Conservation (phyloP, 2,888 invertebrate species). For the Synanthedon andrenaeformis region DNA sequence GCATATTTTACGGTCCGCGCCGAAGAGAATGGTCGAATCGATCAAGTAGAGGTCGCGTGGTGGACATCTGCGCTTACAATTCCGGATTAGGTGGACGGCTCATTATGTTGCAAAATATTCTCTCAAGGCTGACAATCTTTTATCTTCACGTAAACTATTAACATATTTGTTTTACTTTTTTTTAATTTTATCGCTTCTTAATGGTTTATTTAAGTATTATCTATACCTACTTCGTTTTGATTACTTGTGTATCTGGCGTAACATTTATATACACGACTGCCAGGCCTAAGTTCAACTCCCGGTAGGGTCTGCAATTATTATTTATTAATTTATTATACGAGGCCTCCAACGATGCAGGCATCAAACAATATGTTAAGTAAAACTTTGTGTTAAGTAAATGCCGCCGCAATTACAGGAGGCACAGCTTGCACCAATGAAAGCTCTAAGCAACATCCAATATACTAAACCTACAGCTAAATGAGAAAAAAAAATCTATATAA, state of each 20-base stretch:
- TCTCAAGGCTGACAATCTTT: constrained; percentile 31
- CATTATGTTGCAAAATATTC: constrained; percentile 34
- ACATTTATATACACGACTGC: too few relatives aligned
- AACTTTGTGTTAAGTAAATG: too few relatives aligned
- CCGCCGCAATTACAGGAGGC: too few relatives aligned
- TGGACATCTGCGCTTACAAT: constrained; percentile 37
- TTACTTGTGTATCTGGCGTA: not conserved
- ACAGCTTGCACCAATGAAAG: too few relatives aligned
- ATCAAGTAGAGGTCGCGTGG: constrained; percentile 44
- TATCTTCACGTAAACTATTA: not conserved
- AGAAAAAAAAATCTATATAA: too few relatives aligned
- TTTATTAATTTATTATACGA: too few relatives aligned
- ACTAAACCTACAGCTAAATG: too few relatives aligned
- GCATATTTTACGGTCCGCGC: constrained; percentile 26
- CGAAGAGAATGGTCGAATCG: constrained; percentile 20
- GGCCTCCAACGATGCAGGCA: too few relatives aligned
- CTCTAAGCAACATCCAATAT: too few relatives aligned
- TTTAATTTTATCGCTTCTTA: not conserved
- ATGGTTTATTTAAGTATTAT: not conserved
- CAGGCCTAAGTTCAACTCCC: too few relatives aligned
- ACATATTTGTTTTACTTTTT: not conserved
- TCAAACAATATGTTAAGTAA: too few relatives aligned
- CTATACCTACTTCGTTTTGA: not conserved
- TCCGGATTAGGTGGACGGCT: constrained; percentile 35
- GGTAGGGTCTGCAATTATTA: too few relatives aligned